Percentiles rank a stretch among this genome's conserved stretches.
Evolutionary conservation across 2,888 invertebrate species (phyloP).

Genomic region (Laothoe populi): DNA sequence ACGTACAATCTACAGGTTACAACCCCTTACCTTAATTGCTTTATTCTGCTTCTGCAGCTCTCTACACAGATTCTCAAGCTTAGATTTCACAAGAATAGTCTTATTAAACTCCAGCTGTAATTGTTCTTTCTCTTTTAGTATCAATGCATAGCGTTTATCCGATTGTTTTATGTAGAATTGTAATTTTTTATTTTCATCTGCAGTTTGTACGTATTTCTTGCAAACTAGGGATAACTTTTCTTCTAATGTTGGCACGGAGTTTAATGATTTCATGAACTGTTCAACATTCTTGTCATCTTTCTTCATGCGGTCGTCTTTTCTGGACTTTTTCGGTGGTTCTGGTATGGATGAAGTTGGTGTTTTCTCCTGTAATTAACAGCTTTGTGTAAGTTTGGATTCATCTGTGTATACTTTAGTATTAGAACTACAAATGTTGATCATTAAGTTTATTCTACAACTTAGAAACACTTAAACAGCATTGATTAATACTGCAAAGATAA

Average conservation of each 20-base stretch:
- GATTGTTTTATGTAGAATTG: conserved; percentile 84
- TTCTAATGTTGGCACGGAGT: conserved; percentile 83
- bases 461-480: too few relatives aligned
- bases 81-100: conserved; percentile 91
- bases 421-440: too few relatives aligned
- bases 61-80: conserved; percentile 95
- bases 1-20: too few relatives aligned
- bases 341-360: conserved; percentile 46
- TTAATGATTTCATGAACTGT: conserved; percentile 87
- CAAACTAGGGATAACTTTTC: conserved; percentile 89
- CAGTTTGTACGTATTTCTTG: conserved; percentile 90
- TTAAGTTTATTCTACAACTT: too few relatives aligned
- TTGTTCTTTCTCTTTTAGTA: conserved; percentile 92
- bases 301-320: conserved; percentile 69
- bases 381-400: conserved; percentile 9
- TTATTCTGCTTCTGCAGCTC: conserved; percentile 97
- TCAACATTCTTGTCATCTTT: conserved; percentile 87
- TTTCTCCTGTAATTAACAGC: conserved; percentile 53
- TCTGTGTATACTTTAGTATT: too few relatives aligned
- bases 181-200: conserved; percentile 88
- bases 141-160: conserved; percentile 84
- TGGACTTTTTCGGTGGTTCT: conserved; percentile 63
- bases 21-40: conserved; percentile 88
- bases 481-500: too few relatives aligned
- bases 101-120: conserved; percentile 93